Percentiles rank a stretch among this genome's conserved stretches.
These are phyloP conservation scores for Dicranocentrus wangi DNA, from an alignment of 2,888 invertebrate species.

Conservation along the genomic window DNA sequence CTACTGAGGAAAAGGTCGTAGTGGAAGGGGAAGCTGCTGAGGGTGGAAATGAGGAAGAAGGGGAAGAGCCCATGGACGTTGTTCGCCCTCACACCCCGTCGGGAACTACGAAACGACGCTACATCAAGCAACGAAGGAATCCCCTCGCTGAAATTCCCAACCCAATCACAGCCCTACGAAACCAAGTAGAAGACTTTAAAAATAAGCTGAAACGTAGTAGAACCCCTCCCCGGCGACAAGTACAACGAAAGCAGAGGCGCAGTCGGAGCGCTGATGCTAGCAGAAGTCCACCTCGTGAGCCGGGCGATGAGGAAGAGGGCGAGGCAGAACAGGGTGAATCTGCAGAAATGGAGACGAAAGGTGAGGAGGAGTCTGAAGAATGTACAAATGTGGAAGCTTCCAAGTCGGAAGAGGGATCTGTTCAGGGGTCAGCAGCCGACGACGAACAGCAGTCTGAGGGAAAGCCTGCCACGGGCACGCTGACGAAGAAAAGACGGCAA, in stretches of 20 bases:
- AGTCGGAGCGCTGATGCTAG: conserved; percentile 78
- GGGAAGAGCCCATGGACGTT: conserved; percentile 39
- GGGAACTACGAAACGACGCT: conserved; percentile 47
- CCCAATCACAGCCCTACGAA: conserved; percentile 27
- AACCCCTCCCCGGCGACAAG: conserved; percentile 77
- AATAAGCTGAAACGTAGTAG: conserved; percentile 73
- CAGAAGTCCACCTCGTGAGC: conserved; percentile 75
- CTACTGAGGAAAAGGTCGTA: conserved; percentile 8
- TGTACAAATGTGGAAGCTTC: not conserved
- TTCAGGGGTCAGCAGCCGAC: conserved; percentile 20
- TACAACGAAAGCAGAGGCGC: conserved; percentile 78
- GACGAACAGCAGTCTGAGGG: not conserved
- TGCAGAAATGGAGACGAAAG: conserved; percentile 5
- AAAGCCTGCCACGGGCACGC: conserved; percentile 25
- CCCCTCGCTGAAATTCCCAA: conserved; percentile 48
- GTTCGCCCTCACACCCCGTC: conserved; percentile 35
- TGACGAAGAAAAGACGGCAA: conserved; percentile 44
- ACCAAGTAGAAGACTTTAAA: conserved; percentile 73
- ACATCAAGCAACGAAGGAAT: conserved; percentile 36
- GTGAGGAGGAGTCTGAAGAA: not conserved
- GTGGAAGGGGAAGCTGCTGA: conserved; percentile 5
- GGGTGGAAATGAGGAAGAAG: conserved; percentile 45
- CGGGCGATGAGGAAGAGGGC: conserved; percentile 76
- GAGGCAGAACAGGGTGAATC: conserved; percentile 72
- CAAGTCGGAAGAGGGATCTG: not conserved